A percentile compares a stretch with the other conserved stretches of the same genome.
Conservation (phyloP, 2,113 vertebrate genomes). For the Rhizomys pruinosus region DNA sequence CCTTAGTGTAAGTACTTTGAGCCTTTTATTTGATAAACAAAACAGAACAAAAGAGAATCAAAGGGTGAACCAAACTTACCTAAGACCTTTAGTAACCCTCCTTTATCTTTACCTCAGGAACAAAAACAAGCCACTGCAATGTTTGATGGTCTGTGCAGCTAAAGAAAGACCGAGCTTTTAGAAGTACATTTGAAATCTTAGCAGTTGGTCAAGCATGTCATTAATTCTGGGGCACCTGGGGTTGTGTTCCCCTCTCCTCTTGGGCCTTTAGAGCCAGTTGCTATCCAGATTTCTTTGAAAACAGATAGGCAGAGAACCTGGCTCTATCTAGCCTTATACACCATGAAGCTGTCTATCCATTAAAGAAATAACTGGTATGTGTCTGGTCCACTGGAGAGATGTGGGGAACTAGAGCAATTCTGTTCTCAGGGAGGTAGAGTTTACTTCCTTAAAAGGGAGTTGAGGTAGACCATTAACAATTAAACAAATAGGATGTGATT, state of each 20-base stretch:
- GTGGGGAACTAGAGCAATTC: background rate
- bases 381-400: background rate
- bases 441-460: background rate
- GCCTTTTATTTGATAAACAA: conserved; percentile 54
- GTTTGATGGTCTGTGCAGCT: background rate
- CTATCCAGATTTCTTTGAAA: background rate
- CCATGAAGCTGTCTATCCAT: background rate
- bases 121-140: background rate
- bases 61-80: conserved; percentile 63
- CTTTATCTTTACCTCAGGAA: conserved; percentile 45
- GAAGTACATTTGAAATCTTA: background rate
- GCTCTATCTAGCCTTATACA: background rate
- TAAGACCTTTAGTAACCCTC: background rate
- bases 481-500: background rate
- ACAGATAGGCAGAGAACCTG: background rate
- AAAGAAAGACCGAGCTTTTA: background rate
- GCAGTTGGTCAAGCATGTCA: background rate
- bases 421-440: background rate
- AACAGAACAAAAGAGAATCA: conserved; percentile 60
- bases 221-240: background rate
- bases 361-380: background rate
- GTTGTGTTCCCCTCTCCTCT: background rate
- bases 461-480: background rate
- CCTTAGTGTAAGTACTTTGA: conserved; percentile 51
- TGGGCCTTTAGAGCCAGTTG: background rate